Evolutionary conservation across 2,888 invertebrate species (phyloP), one percentile per base, ranked within the genome.

Genomic region (Rhodophaea formosa): DNA sequence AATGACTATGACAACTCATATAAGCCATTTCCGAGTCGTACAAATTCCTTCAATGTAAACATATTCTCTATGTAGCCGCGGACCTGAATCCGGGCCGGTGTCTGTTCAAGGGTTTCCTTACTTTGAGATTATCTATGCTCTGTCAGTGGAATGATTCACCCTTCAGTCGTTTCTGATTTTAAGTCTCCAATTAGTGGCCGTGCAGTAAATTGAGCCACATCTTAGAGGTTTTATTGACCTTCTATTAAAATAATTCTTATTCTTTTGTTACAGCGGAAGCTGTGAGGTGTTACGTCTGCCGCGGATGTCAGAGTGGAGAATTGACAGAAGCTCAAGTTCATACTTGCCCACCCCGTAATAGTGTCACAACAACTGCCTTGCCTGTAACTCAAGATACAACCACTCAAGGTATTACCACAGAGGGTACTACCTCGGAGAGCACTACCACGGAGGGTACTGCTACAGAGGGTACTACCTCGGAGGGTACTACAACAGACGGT

Each of bases 271-370:
- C 68, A 84, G 82, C 72, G 17, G 62, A 75, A 35, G 74, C 77
- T 8, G 65, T 77, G 29, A 59, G 70, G 64, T 86, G 85, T 56
- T 86, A 83, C 62, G 78, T 79, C 1, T 85, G 85, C 54, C 67
- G 63, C 0, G 67, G 74, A 54, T 85, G 85, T 61, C 60, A 63
- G 8, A 68, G 64, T 29, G 72, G 16, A 17, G 39, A 51, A 12
- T 17, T 75, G 0, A 69, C 69, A 10, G 63, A 69, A 43, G 59
- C 58, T 3, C 30, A 72, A 8, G 64, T 73, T 43, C 44, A 68
- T 65, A 78, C 74, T 59, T 84, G 85, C 61, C 58, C 58, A 39
- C 57, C 65, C 1, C 14, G 46, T 8, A 54, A 8, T 5, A 47
- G 30, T 17, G 14, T 32, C 2, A 56, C 49, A 23, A 39, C 39